Base-by-base conservation (phyloP, 2,113 vertebrate genomes). In the Sceloporus tristichus region DNA sequence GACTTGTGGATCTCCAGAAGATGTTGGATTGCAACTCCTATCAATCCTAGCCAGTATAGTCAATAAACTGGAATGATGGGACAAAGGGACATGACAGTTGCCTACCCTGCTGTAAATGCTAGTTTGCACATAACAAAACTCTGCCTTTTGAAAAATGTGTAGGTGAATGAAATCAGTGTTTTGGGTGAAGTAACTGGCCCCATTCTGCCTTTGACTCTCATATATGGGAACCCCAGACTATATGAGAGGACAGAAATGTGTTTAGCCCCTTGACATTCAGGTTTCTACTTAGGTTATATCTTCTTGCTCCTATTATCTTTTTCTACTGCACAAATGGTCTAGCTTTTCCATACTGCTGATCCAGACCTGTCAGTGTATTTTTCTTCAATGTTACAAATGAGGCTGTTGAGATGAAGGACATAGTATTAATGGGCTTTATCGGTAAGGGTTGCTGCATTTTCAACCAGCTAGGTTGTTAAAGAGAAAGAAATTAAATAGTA, bases 391-490 rank as follows among this genome's bases (percentile, higher is more conserved):
- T 91, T 95, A 93, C 93, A 93, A 96, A 95, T 94, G 77, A 92
- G 88, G 76, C 91, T 94, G 92, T 93, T 93, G 88, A 74, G 87
- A 84, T 95, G 94, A 94, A 95, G 94, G 95, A 95, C 90, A 66
- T 48, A 82, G 74, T 91, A 87, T 92, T 95, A 91, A 94, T 94
- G 87, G 90, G 48, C 66, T 83, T 91, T 92, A 85, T 88, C 88
- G 80, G 79, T 88, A 68, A 65, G 77, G 74, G 79, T 81, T 84
- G 79, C 76, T 93, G 77, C 91, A 81, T 73, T 93, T 93, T 90
- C 48, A 94, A 88, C 74, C 34, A 66, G 59, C 84, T 56, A 10
- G 86, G 66, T 48, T 92, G 87, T 89, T 88, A 87, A 92, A 85
- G 82, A 87, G 76, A 86, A 48, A 75, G 62, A 87, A 82, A 53